Conservation (phyloP, 2,113 vertebrate genomes). For the Seriola quinqueradiata region DNA sequence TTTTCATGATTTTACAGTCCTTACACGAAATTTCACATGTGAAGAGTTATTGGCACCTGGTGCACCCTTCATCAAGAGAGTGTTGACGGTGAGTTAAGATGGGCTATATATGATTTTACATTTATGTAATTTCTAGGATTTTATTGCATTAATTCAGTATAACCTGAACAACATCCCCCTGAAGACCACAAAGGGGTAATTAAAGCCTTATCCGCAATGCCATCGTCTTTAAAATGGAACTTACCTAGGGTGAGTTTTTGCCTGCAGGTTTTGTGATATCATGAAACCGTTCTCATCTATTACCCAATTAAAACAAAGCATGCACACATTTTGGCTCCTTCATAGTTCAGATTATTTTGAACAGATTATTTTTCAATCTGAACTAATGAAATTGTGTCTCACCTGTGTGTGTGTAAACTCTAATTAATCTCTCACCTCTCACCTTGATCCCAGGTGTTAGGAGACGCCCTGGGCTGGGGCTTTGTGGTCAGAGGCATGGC, state of each 20-base stretch:
- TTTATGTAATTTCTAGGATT: background rate
- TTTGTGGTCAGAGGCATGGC: slow-evolving; percentile 89
- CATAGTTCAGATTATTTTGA: background rate
- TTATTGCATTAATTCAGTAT: background rate
- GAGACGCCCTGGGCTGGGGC: slow-evolving; percentile 91
- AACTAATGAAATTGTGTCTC: background rate
- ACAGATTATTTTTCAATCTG: background rate
- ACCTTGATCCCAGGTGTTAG: slow-evolving; percentile 83
- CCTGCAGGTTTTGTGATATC: background rate
- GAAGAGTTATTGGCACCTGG: slow-evolving; percentile 88
- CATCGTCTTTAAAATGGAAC: background rate
- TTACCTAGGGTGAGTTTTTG: background rate
- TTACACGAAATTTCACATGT: slow-evolving; percentile 84
- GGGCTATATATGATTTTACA: background rate
- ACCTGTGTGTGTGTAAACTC: background rate
- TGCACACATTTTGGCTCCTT: no score
- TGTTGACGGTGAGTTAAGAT: slow-evolving; percentile 85
- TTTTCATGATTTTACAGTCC: slow-evolving; percentile 79
- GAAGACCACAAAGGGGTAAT: background rate
- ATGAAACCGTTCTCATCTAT: background rate
- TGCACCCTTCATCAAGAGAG: slow-evolving; percentile 87
- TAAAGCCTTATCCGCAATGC: background rate
- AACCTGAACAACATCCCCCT: background rate
- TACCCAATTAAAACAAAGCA: background rate
- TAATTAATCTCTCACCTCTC: slow-evolving; percentile 6